These are phyloP conservation scores for Chaetophractus vellerosus DNA, from an alignment of 2,797 vertebrate species.

Conservation along the genomic window DNA sequence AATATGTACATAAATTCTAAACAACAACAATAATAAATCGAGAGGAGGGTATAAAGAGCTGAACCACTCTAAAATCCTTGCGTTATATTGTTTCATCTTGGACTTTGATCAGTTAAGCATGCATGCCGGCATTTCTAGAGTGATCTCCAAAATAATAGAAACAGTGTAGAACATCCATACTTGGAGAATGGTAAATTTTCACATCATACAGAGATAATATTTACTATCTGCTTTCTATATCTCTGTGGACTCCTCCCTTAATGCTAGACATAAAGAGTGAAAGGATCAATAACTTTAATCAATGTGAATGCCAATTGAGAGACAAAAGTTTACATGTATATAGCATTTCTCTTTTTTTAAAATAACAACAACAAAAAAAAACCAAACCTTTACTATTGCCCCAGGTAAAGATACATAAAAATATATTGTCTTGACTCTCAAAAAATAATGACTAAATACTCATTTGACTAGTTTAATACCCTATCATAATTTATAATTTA, in stretches of 20 bases:
- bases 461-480: background rate
- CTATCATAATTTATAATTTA: background rate
- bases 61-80: too few species aligned
- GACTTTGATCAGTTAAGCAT: background rate
- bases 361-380: too few species aligned
- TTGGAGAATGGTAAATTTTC: background rate
- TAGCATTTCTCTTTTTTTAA: too few species aligned
- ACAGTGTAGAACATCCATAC: background rate
- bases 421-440: background rate
- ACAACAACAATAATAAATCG: background rate
- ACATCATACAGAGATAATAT: background rate
- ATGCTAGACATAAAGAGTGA: background rate
- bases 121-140: background rate
- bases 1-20: background rate
- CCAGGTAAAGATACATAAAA: too few species aligned
- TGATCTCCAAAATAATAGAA: background rate
- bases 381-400: too few species aligned
- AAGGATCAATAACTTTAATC: background rate
- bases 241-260: background rate
- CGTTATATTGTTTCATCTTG: background rate
- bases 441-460: background rate
- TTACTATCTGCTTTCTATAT: background rate
- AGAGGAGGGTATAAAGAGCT: background rate
- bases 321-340: background rate
- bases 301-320: background rate